Evolutionary conservation across 53 echinoderm and acorn worm species (phyloP), one percentile per base, ranked within the genome.

Genomic region (Henricia sp.): DNA sequence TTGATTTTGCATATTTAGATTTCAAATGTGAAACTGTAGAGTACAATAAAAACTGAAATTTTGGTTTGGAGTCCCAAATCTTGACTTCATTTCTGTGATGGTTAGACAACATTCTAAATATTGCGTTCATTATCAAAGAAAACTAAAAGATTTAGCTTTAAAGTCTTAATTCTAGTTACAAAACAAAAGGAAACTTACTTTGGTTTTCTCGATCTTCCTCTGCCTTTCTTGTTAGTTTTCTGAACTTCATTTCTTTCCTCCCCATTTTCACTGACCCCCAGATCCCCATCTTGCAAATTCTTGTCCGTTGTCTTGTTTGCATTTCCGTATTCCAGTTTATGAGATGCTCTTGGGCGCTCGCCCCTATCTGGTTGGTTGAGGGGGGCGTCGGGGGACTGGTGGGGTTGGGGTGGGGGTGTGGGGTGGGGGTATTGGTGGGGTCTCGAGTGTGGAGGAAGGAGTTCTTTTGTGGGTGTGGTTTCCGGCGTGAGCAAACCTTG

Each of bases 391-490:
- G 52, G 28, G 35, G 51, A 21, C 5, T 16, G 43, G 19, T 52
- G 67, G 50, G 32, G 0, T 25, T 51, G 55, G 17, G 29, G 56
- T 19, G 42, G 37, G 29, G 41, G 26, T 5, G 38, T 11, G 29
- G 43, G 69, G 3, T 53, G 32, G 34, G 19, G 4, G 3, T 46
- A 32, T 23, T 78, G 66, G 10, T 17, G n/a, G 4, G 37, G 29
- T 37, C 33, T 74, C 38, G 77, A 10, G n/a, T 77, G 52, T 13
- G 78, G 63, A n/a, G 71, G 62, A 20, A n/a, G 24, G 28, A 11
- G 30, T 1, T 66, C 65, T 33, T 89, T 89, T 16, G 83, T 89
- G 1, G 89, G 89, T 8, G 89, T 89, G 6, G 73, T 89, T 26
- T 74, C 74, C 30, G 89, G 89, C 13, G 89, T 89, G 33, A 89